Conservation (phyloP, 2,113 vertebrate genomes). For the Eira barbara region DNA sequence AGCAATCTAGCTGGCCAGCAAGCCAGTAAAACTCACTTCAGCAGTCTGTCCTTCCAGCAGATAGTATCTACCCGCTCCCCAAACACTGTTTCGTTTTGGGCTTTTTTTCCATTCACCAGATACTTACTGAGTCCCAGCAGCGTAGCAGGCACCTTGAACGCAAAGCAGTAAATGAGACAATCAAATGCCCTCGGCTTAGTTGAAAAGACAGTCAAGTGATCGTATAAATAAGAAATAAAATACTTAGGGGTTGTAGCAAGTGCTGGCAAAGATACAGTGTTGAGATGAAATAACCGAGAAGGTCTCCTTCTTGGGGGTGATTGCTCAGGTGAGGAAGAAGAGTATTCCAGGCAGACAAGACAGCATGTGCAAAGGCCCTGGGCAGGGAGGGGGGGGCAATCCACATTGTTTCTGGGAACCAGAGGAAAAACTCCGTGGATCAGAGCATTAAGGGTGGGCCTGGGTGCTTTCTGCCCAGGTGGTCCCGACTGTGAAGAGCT, state of each 20-base stretch:
- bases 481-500: not conserved
- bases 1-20: not conserved
- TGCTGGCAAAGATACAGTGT: not conserved
- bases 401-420: not conserved
- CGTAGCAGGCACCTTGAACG: not conserved
- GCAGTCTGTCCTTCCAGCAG: not conserved
- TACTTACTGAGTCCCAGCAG: not conserved
- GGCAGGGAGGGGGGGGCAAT: not conserved
- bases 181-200: not conserved
- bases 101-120: not conserved
- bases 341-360: not conserved
- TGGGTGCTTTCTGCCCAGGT: not conserved
- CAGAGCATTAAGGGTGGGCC: not conserved
- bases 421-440: not conserved
- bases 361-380: not conserved
- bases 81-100: not conserved
- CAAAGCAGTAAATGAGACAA: not conserved
- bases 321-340: not conserved
- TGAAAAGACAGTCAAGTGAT: not conserved
- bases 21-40: not conserved
- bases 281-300: not conserved
- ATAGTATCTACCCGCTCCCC: not conserved
- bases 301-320: not conserved
- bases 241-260: not conserved
- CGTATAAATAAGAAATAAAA: not conserved